Evolutionary conservation across 2,888 invertebrate genomes (phyloP).

Genomic region (Lottia gigantea): DNA sequence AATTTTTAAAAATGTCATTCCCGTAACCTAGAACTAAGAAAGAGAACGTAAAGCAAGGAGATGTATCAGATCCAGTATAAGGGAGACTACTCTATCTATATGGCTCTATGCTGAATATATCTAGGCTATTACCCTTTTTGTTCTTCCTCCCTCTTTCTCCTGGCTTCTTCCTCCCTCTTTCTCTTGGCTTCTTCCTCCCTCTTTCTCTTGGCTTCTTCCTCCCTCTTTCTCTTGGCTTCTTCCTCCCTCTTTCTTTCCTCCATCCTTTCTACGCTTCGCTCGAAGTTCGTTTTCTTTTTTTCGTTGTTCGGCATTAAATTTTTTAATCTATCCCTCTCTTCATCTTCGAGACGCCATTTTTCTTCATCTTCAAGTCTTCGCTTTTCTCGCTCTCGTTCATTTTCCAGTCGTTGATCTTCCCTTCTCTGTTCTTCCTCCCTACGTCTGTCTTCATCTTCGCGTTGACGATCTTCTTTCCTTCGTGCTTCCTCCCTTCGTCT

Average conservation of each 20-base stretch:
- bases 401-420: slow-evolving; percentile 8
- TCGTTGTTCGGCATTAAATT: slow-evolving; percentile 31
- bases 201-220: too few relatives aligned
- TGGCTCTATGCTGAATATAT: slow-evolving; percentile 3
- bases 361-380: slow-evolving; percentile 12
- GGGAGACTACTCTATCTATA: too few relatives aligned
- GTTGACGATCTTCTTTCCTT: slow-evolving; percentile 30
- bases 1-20: too few relatives aligned
- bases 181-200: too few relatives aligned
- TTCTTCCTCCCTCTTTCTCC: too few relatives aligned
- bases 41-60: too few relatives aligned
- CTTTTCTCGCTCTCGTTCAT: slow-evolving; percentile 13
- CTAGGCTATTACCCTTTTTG: slow-evolving; percentile 26
- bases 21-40: too few relatives aligned
- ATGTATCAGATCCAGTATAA: too few relatives aligned
- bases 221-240: too few relatives aligned
- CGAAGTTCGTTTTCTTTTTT: slow-evolving; percentile 20
- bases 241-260: too few relatives aligned
- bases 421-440: slow-evolving; percentile 15
- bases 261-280: too few relatives aligned
- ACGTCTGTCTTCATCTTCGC: slow-evolving; percentile 24
- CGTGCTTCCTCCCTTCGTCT: slow-evolving; percentile 32
- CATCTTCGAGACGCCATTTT: background rate
- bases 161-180: too few relatives aligned
- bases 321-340: slow-evolving; percentile 10